Evolutionary conservation across 2,888 invertebrate genomes (phyloP).

Genomic region (Agonum fuliginosum): DNA sequence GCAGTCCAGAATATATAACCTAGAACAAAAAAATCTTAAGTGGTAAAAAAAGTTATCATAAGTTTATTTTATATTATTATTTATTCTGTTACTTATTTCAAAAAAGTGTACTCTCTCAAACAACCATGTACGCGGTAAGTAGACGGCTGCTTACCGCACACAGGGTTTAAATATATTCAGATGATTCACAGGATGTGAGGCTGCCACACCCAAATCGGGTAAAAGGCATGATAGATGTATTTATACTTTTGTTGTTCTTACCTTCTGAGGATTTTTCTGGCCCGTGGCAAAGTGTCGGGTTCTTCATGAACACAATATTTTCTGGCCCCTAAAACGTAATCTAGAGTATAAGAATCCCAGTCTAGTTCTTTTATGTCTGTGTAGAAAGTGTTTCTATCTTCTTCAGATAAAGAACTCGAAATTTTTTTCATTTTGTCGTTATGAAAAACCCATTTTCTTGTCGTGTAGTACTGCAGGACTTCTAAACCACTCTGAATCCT

Average conservation of each 20-base stretch:
- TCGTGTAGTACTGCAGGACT: constrained; percentile 87
- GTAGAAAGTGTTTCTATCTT: constrained; percentile 79
- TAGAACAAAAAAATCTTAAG: constrained; percentile 67
- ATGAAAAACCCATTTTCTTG: constrained; percentile 86
- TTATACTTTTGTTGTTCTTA: no score
- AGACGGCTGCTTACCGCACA: no score
- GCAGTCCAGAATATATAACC: constrained; percentile 70
- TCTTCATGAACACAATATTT: constrained; percentile 90
- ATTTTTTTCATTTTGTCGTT: constrained; percentile 78
- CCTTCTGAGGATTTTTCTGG: constrained; percentile 79
- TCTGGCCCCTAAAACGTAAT: constrained; percentile 88
- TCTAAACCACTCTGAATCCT: constrained; percentile 78
- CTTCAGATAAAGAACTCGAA: constrained; percentile 73
- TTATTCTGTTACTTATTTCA: no score
- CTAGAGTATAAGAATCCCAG: constrained; percentile 80
- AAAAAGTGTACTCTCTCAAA: no score
- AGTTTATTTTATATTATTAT: no score
- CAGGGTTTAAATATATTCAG: no score
- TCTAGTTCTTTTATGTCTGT: constrained; percentile 74
- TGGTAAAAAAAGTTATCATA: no score
- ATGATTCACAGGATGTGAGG: no score
- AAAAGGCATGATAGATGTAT: no score
- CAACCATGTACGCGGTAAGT: no score
- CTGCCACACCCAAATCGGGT: no score
- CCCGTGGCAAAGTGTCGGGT: constrained; percentile 83